A percentile compares a stretch with the other conserved stretches of the same genome.
phyloP scores from a whole-genome alignment of 2,888 invertebrate species.

The Spilosoma lubricipeda region DNA sequence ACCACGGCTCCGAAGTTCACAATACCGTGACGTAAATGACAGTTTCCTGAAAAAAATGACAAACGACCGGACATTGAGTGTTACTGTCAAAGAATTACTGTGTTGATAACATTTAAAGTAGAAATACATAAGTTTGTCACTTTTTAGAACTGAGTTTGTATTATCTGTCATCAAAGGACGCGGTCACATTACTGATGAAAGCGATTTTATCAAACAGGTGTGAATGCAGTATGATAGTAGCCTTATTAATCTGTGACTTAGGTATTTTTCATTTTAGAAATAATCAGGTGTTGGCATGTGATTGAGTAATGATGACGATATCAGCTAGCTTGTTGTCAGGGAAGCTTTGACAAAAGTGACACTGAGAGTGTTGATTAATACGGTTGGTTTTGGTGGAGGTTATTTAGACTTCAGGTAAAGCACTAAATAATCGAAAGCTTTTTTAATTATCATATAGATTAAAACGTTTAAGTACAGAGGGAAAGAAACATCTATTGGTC shows the following conservation, averaged over 20 bases:
- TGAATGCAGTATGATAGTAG: background rate
- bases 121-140: background rate
- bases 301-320: background rate
- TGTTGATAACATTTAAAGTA: conserved; percentile 4
- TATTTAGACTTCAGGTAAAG: too few relatives aligned
- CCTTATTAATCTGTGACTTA: background rate
- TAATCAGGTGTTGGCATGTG: background rate
- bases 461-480: too few relatives aligned
- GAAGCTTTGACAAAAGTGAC: background rate
- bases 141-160: background rate
- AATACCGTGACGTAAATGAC: conserved; percentile 11
- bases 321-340: background rate
- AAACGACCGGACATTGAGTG: conserved; percentile 38
- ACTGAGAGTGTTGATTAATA: background rate
- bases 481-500: too few relatives aligned
- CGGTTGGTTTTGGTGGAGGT: background rate
- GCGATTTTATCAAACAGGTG: background rate
- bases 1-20: conserved; percentile 1
- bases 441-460: too few relatives aligned
- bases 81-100: conserved; percentile 32
- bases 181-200: background rate
- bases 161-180: background rate
- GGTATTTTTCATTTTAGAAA: background rate
- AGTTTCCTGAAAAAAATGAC: conserved; percentile 28
- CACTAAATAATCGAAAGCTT: too few relatives aligned